phyloP scores from a whole-genome alignment of 2,113 vertebrate genomes.

The Nibea coibor region DNA sequence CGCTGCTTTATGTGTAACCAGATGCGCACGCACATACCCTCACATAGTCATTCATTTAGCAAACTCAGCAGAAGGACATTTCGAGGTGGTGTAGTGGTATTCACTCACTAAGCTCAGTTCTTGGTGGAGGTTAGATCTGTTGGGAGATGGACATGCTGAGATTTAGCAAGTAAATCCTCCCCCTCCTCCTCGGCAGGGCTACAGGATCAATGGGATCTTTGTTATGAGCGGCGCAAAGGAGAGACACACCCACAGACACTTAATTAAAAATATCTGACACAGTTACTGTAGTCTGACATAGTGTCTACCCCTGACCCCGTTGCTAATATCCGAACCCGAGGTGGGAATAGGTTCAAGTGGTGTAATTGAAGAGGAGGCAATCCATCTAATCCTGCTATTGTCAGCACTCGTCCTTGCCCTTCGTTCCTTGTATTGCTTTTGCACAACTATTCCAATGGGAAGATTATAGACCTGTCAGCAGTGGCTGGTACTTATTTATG shows the following conservation, averaged over 20 bases:
- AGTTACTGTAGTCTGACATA: constrained; percentile 58
- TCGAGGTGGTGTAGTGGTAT: constrained; percentile 63
- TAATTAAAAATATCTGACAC: constrained; percentile 70
- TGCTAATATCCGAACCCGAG: constrained; percentile 47
- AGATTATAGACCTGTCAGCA: constrained; percentile 60
- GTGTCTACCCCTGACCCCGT: constrained; percentile 49
- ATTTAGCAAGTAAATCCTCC: constrained; percentile 69
- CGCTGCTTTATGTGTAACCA: constrained; percentile 41
- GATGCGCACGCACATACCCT: constrained; percentile 49
- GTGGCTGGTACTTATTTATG: constrained; percentile 50
- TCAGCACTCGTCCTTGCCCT: constrained; percentile 48
- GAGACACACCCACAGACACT: constrained; percentile 59
- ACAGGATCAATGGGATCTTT: constrained; percentile 71
- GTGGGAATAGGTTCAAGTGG: constrained; percentile 53
- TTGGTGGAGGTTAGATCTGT: constrained; percentile 60
- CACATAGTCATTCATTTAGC: constrained; percentile 55
- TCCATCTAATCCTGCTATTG: constrained; percentile 61
- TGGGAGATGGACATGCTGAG: constrained; percentile 70
- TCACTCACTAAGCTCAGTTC: constrained; percentile 52
- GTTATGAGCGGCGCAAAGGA: constrained; percentile 47
- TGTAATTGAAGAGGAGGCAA: constrained; percentile 57
- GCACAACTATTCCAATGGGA: constrained; percentile 29
- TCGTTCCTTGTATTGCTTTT: constrained; percentile 13
- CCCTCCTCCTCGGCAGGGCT: constrained; percentile 19
- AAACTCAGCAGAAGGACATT: constrained; percentile 73